These are phyloP conservation scores for Lasioglossum zephyrum DNA, from an alignment of 2,888 invertebrate species.

Conservation along the genomic window DNA sequence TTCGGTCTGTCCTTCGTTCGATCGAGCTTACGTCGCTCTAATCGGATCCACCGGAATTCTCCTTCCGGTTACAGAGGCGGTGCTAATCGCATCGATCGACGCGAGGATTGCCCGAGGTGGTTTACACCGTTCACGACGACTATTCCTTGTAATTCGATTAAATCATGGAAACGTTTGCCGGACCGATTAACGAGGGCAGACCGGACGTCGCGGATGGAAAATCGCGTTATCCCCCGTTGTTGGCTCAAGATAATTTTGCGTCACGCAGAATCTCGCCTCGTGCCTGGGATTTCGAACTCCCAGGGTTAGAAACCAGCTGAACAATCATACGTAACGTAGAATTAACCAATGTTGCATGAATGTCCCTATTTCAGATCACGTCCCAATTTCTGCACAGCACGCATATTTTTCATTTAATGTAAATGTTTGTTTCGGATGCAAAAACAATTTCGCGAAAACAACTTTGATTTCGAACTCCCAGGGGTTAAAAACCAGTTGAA, in stretches of 20 bases:
- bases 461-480: neutral
- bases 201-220: conserved; percentile 12
- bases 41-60: conserved; percentile 51
- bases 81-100: conserved; percentile 55
- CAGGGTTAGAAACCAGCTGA: neutral
- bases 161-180: conserved; percentile 21
- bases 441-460: no score
- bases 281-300: neutral
- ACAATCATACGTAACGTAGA: neutral
- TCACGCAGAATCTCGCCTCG: neutral
- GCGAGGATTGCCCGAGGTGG: conserved; percentile 40
- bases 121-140: conserved; percentile 50
- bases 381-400: no score
- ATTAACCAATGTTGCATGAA: neutral
- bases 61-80: conserved; percentile 52
- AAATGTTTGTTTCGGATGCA: no score
- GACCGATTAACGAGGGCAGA: conserved; percentile 10
- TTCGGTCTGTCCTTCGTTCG: neutral
- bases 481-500: neutral
- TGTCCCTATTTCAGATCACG: no score
- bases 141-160: conserved; percentile 52
- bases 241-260: conserved; percentile 5
- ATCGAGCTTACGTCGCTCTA: conserved; percentile 49
- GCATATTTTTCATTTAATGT: no score
- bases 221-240: neutral